phyloP scores from a whole-genome alignment of 2,888 invertebrate genomes.

The Cartodere bifasciata region DNA sequence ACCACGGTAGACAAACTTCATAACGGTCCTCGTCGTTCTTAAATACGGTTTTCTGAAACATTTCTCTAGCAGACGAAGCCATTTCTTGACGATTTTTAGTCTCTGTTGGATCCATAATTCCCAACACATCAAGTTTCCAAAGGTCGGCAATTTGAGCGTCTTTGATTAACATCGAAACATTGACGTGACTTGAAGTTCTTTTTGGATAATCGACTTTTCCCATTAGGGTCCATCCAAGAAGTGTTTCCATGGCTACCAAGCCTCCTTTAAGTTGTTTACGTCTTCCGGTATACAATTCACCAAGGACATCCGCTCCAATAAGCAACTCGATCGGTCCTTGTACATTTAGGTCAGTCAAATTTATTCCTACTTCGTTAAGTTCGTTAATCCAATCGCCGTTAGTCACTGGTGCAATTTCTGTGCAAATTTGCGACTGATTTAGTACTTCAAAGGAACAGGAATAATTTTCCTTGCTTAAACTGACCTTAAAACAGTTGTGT shows the following conservation, averaged over 20 bases:
- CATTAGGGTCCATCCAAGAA: constrained; percentile 21
- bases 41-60: constrained; percentile 21
- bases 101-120: constrained; percentile 22
- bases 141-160: constrained; percentile 22
- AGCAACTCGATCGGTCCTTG: constrained; percentile 3
- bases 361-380: not conserved
- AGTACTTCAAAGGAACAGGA: constrained; percentile 4
- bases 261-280: constrained; percentile 15
- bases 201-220: constrained; percentile 14
- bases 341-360: not conserved
- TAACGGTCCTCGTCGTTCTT: constrained; percentile 21
- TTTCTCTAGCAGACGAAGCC: constrained; percentile 16
- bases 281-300: constrained; percentile 5
- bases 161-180: too few species aligned
- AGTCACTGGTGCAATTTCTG: constrained; percentile 3
- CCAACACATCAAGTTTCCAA: constrained; percentile 24
- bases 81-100: constrained; percentile 15
- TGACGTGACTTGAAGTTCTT: constrained; percentile 8
- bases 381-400: constrained; percentile 7
- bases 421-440: constrained; percentile 4
- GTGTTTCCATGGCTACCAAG: constrained; percentile 19
- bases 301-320: constrained; percentile 8
- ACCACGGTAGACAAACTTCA: constrained; percentile 24
- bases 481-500: constrained; percentile 4
- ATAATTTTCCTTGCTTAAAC: not conserved